Evolutionary conservation across 1,140 invertebrate genomes (phyloP), one percentile per base, ranked within the genome.

Genomic region (Euwallacea similis): DNA sequence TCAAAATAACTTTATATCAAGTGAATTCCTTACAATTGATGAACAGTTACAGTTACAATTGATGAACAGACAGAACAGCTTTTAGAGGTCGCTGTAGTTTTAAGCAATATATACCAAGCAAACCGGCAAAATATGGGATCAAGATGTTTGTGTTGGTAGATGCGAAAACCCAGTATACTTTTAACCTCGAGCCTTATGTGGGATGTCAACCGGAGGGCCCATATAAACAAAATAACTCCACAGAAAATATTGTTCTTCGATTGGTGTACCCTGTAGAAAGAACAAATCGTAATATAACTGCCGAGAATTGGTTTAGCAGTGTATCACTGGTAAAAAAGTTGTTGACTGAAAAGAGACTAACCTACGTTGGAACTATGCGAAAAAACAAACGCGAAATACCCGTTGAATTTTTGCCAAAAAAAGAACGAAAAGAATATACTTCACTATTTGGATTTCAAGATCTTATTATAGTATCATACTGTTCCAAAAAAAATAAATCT

Each of bases 61-160:
- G n/a, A n/a, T n/a, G n/a, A n/a, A n/a, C n/a, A n/a, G n/a, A n/a
- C n/a, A n/a, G 7, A n/a, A n/a, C 53, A 16, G 63, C 63, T 7
- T 65, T 65, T 54, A 16, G 81, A 13, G 82, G 81, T 42, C 62
- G 79, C 16, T 83, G 80, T 67, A 8, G n/a, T n/a, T 84, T 84
- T 61, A 73, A 76, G 2, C 80, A 83, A 66, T 83, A 83, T 61
- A 81, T 84, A n/a, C 81, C 80, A 15, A 73, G 58, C 50, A 82
- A 81, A 65, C 80, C 78, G n/a, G 74, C 70, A 15, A 79, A 80
- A 75, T 81, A 81, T 73, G 79, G 77, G 7, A 77, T 83, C 13
- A 82, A 82, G 77, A 71, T 81, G 46, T 80, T 74, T 71, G 73
- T 73, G n/a, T 53, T 81, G 21, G 75, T 73, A 13, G 80, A 82